phyloP scores from a whole-genome alignment of 2,888 invertebrate species.

The Phaedon cochleariae region DNA sequence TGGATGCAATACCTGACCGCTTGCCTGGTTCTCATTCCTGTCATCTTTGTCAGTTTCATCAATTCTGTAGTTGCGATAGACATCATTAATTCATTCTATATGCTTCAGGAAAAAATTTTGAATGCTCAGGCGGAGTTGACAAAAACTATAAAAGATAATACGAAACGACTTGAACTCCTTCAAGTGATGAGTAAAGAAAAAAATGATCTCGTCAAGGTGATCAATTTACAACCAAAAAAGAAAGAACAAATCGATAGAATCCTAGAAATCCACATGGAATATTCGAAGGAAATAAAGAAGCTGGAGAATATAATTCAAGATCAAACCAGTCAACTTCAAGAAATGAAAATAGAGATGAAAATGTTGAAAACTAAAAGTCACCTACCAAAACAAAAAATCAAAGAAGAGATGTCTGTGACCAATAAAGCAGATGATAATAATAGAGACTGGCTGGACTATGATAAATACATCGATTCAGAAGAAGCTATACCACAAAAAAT shows the following conservation, averaged over 20 bases:
- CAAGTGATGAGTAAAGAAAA: slow-evolving; percentile 67
- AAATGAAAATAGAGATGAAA: slow-evolving; percentile 52
- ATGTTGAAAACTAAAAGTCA: slow-evolving; percentile 55
- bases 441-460: slow-evolving; percentile 19
- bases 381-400: slow-evolving; percentile 31
- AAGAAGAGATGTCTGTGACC: slow-evolving; percentile 12
- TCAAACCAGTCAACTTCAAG: slow-evolving; percentile 59
- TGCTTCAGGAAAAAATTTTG: slow-evolving; percentile 56
- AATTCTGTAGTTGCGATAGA: too few relatives aligned
- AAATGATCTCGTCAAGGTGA: slow-evolving; percentile 60
- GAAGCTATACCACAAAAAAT: slow-evolving; percentile 1
- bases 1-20: too few relatives aligned
- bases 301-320: slow-evolving; percentile 58
- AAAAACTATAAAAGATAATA: slow-evolving; percentile 64
- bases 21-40: too few relatives aligned
- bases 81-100: too few relatives aligned
- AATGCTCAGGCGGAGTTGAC: slow-evolving; percentile 60
- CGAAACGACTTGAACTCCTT: slow-evolving; percentile 66
- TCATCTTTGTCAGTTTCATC: too few relatives aligned
- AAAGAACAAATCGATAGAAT: slow-evolving; percentile 52
- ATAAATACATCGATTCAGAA: slow-evolving; percentile 31
- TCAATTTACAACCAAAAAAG: slow-evolving; percentile 58
- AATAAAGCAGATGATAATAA: slow-evolving; percentile 26
- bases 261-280: slow-evolving; percentile 50
- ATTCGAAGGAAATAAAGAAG: slow-evolving; percentile 58